Base-by-base conservation (phyloP, 2,888 invertebrate genomes). In the Chymomyza fuscimana region DNA sequence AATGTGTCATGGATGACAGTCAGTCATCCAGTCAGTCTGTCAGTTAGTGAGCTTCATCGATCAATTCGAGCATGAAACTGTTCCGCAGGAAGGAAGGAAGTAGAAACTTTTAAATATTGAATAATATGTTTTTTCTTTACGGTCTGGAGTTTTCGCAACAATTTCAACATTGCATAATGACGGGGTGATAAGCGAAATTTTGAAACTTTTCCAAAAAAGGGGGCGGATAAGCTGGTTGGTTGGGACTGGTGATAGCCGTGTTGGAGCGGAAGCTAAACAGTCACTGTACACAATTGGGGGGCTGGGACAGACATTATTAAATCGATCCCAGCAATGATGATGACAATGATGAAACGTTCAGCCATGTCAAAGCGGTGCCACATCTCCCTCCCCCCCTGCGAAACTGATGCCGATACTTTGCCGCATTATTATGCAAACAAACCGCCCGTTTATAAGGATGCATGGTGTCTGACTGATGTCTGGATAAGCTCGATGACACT, bases 41-140 rank as follows among this genome's bases (percentile, higher is more conserved):
- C 72, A 72, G 59, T 74, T 70, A 63, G 69, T 74, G 67, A 54
- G 72, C 72, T 80, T 81, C 87, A 89, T 88, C 89, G 88, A 89
- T 89, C 88, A 89, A 89, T 72, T 74, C 71, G 69, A 80, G 85
- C 82, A 68, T 73, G 72, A 79, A 80, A 68, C 74, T 76, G 69
- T 68, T 74, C 15, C 60, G 64, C 74, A 52, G 67, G 64, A 75
- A 79, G 64, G 63, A 67, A 69, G 76, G 54, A 54, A 54, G 19
- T 22, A 62, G 59, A 51, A 73, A 86, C 79, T 78, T 81, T 83
- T 87, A 73, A 84, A 86, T 84, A 80, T 88, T 82, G 87, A 80
- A 86, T 80, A 85, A 87, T 81, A 82, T 78, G 73, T 76, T 73
- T 77, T 64, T 7, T 72, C 62, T 60, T 51, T 72, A 65, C 71